A percentile compares a stretch with the other conserved stretches of the same genome.
These are phyloP conservation scores for Drosophila robusta DNA, from an alignment of 2,888 invertebrate genomes.

Conservation along the genomic window DNA sequence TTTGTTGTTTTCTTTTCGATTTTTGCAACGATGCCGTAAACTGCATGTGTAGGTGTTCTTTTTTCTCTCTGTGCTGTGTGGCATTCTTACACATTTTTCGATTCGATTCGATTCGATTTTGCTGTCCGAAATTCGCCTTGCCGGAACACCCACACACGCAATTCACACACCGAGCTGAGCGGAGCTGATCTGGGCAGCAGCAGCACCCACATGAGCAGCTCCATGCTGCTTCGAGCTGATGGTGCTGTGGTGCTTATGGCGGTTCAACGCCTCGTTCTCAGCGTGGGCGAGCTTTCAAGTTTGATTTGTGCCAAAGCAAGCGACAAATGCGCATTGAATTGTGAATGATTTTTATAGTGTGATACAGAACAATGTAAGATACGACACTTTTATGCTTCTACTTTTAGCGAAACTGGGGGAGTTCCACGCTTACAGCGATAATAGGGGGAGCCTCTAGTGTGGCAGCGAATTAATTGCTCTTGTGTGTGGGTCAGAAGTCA, in stretches of 20 bases:
- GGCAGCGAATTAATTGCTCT: constrained; percentile 8
- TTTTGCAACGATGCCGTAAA: constrained; percentile 31
- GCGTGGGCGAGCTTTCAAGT: constrained; percentile 74
- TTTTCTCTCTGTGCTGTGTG: constrained; percentile 41
- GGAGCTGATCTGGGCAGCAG: constrained; percentile 19
- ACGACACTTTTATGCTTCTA: constrained; percentile 27
- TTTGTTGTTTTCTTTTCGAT: background rate
- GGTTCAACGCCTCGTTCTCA: constrained; percentile 78
- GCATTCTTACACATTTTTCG: constrained; percentile 67
- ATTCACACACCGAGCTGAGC: constrained; percentile 3
- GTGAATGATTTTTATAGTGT: constrained; percentile 60
- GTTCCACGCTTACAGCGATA: background rate
- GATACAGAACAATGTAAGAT: constrained; percentile 29
- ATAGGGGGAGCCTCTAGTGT: constrained; percentile 7
- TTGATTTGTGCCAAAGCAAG: constrained; percentile 69
- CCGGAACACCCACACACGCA: constrained; percentile 48
- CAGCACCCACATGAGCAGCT: constrained; percentile 50
- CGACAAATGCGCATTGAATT: constrained; percentile 70
- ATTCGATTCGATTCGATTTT: constrained; percentile 58
- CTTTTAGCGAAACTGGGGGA: constrained; percentile 5
- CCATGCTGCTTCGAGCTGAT: constrained; percentile 11
- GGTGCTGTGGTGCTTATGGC: constrained; percentile 28
- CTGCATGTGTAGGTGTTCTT: constrained; percentile 47
- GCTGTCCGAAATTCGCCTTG: constrained; percentile 76
- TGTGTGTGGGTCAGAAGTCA: constrained; percentile 45